phyloP scores from a whole-genome alignment of 2,797 vertebrate genomes.

The Alauda arvensis region DNA sequence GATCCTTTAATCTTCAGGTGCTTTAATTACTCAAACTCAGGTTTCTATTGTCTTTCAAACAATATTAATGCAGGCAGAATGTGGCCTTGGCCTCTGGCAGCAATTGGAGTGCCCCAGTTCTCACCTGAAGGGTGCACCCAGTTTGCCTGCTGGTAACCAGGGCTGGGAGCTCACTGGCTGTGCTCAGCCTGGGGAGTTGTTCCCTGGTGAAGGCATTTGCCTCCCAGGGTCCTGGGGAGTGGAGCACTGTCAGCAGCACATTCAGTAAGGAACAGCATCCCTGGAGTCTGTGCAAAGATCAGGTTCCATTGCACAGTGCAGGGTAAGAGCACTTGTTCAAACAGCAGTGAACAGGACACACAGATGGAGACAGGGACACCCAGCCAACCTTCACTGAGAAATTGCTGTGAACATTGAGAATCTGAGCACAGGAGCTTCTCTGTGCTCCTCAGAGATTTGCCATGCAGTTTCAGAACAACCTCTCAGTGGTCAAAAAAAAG shows the following conservation, averaged over 20 bases:
- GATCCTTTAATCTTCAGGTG: neutral
- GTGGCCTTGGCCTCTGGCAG: neutral
- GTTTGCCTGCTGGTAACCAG: neutral
- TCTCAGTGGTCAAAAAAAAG: neutral
- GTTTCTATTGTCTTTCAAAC: neutral
- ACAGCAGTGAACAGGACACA: neutral
- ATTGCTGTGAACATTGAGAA: neutral
- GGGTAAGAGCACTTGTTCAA: neutral
- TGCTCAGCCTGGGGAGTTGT: neutral
- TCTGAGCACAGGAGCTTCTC: neutral
- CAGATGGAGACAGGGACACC: neutral
- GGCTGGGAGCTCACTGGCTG: rapidly evolving
- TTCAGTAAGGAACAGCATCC: neutral
- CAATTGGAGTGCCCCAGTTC: neutral
- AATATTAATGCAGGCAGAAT: neutral
- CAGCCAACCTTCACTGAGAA: neutral
- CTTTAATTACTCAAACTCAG: neutral
- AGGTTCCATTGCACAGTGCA: neutral
- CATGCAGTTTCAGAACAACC: neutral
- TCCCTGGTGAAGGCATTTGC: neutral
- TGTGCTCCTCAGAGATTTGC: neutral
- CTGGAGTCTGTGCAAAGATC: neutral
- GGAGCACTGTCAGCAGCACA: neutral
- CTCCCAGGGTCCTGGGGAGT: neutral
- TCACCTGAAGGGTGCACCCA: neutral